Conservation (phyloP, 2,797 vertebrate species). For the Nyctalus aviator region DNA sequence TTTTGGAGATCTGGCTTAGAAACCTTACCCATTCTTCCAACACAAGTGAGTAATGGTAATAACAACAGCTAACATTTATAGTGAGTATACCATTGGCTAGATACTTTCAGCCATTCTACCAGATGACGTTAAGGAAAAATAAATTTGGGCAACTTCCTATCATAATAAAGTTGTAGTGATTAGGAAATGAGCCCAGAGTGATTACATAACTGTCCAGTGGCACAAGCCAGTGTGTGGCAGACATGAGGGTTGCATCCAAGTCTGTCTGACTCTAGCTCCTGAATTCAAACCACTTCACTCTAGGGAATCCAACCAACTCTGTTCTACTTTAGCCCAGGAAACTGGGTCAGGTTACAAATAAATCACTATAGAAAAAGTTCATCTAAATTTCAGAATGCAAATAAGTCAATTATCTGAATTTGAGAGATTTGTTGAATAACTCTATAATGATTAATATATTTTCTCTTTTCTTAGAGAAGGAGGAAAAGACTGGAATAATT, state of each 20-base stretch:
- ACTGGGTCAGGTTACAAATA: constrained; percentile 54
- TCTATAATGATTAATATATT: constrained; percentile 2
- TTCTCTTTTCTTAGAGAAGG: background rate
- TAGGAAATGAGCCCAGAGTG: background rate
- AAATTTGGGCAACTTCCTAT: background rate
- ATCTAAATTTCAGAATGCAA: constrained; percentile 46
- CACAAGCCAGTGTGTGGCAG: rapidly evolving
- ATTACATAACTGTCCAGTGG: background rate
- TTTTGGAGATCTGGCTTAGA: background rate
- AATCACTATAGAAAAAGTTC: constrained; percentile 39
- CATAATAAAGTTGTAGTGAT: background rate
- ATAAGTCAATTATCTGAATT: background rate
- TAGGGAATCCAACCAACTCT: background rate
- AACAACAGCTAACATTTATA: background rate
- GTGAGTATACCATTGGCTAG: background rate
- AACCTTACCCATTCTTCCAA: background rate
- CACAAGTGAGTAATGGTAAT: background rate
- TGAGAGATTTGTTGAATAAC: background rate
- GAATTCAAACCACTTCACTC: constrained; percentile 22
- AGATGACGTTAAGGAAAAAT: constrained; percentile 18
- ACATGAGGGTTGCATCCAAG: background rate
- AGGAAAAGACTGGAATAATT: background rate
- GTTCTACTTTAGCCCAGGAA: background rate
- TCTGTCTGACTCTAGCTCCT: background rate
- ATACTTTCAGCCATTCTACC: background rate